phyloP scores from a whole-genome alignment of 1,140 invertebrate species.

The Solenopsis fugax region DNA sequence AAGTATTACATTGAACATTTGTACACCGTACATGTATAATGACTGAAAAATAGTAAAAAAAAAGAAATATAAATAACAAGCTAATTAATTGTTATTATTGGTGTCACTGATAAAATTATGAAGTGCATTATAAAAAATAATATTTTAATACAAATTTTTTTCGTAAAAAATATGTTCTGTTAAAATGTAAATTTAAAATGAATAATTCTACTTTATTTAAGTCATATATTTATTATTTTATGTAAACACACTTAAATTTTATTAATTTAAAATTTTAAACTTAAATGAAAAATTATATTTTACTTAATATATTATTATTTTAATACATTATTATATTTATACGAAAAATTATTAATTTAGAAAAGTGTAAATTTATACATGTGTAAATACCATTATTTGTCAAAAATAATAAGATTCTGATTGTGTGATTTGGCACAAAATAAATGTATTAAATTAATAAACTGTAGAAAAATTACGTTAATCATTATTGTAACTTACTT shows the following conservation, averaged over 20 bases:
- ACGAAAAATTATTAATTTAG: too few relatives aligned
- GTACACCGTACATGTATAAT: too few relatives aligned
- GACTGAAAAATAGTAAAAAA: not conserved
- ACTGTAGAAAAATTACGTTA: constrained; percentile 53
- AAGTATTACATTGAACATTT: too few relatives aligned
- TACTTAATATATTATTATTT: too few relatives aligned
- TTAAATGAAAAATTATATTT: too few relatives aligned
- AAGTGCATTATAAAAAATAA: not conserved
- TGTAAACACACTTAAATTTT: not conserved
- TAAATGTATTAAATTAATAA: not conserved
- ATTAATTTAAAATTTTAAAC: not conserved
- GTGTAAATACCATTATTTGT: too few relatives aligned
- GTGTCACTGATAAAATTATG: not conserved
- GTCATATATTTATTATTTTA: not conserved
- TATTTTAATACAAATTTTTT: not conserved
- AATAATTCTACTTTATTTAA: too few relatives aligned
- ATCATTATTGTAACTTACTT: constrained; percentile 27
- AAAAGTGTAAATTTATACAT: too few relatives aligned
- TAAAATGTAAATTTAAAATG: not conserved
- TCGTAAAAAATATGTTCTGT: not conserved
- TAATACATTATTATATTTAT: too few relatives aligned
- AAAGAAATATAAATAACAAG: not conserved
- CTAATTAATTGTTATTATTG: not conserved
- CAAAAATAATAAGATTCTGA: not conserved
- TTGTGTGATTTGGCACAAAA: not conserved